Conservation (phyloP, 2,888 invertebrate species). For the Nipponacmea schrenckii region DNA sequence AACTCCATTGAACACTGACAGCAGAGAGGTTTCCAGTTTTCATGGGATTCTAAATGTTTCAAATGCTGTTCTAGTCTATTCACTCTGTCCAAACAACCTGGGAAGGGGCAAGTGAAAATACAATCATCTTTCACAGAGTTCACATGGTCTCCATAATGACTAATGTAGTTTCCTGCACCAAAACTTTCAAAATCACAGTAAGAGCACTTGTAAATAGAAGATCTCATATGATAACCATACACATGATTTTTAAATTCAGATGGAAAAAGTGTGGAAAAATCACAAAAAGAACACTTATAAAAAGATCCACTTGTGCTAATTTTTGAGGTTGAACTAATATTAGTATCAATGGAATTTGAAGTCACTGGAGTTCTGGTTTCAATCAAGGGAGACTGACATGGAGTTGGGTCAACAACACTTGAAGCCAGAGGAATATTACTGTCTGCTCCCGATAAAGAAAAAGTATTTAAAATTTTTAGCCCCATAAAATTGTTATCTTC, state of each 20-base stretch:
- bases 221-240: background rate
- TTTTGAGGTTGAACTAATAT: too few species aligned
- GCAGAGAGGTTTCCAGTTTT: background rate
- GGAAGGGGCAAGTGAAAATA: background rate
- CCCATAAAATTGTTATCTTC: too few species aligned
- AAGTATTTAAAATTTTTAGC: too few species aligned
- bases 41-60: background rate
- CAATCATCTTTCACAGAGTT: background rate
- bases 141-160: background rate
- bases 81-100: background rate
- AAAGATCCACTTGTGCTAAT: background rate
- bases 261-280: background rate
- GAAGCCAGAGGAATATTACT: too few species aligned
- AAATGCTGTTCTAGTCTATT: background rate
- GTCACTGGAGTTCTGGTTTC: too few species aligned
- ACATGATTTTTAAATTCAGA: slow-evolving; percentile 7
- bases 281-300: background rate
- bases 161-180: background rate
- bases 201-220: slow-evolving; percentile 9
- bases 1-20: background rate
- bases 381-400: too few species aligned
- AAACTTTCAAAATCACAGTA: slow-evolving; percentile 17
- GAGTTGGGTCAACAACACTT: too few species aligned
- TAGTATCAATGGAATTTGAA: too few species aligned
- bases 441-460: too few species aligned